Evolutionary conservation across 2,888 invertebrate genomes (phyloP).

Genomic region (Chironomus riparius): DNA sequence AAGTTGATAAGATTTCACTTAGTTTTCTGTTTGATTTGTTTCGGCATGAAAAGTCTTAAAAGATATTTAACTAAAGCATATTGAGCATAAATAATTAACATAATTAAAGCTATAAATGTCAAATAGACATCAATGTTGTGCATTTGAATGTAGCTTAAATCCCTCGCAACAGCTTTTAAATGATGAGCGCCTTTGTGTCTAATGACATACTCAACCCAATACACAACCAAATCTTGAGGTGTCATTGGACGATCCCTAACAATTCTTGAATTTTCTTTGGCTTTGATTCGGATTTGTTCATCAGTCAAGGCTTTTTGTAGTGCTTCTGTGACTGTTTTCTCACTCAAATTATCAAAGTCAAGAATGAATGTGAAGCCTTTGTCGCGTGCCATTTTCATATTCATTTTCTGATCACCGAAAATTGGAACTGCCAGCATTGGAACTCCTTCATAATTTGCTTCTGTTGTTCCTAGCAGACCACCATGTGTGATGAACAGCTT

Average conservation of each 20-base stretch:
- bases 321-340: slow-evolving; percentile 28
- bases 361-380: slow-evolving; percentile 46
- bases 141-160: not conserved
- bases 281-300: slow-evolving; percentile 28
- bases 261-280: slow-evolving; percentile 15
- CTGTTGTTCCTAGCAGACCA: slow-evolving; percentile 43
- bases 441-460: slow-evolving; percentile 48
- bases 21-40: not conserved
- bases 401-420: slow-evolving; percentile 40
- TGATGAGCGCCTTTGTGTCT: slow-evolving; percentile 30
- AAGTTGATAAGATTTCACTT: not conserved
- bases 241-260: slow-evolving; percentile 27
- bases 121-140: slow-evolving; percentile 12
- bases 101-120: not conserved
- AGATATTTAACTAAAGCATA: not conserved
- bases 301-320: slow-evolving; percentile 30
- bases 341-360: slow-evolving; percentile 44
- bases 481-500: slow-evolving; percentile 45
- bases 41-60: not conserved
- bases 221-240: slow-evolving; percentile 29
- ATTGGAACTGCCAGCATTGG: slow-evolving; percentile 66
- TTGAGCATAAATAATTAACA: not conserved
- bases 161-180: not conserved
- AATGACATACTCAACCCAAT: slow-evolving; percentile 30
- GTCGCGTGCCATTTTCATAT: slow-evolving; percentile 33